Evolutionary conservation across 1,140 invertebrate genomes (phyloP), one percentile per base, ranked within the genome.

Genomic region (Drosophila subpulchrella): DNA sequence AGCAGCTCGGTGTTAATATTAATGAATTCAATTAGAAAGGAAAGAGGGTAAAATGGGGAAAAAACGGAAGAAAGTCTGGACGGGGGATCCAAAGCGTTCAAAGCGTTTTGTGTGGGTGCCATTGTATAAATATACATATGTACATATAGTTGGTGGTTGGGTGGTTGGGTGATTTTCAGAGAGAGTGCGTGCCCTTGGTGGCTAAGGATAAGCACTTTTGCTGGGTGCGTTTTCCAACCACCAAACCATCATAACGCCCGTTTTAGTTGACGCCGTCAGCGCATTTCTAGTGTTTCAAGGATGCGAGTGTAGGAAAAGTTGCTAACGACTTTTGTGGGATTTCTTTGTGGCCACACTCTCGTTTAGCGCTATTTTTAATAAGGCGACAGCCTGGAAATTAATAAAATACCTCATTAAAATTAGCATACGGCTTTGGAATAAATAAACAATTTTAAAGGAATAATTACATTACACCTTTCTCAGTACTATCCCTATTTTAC

Each of bases 201-300:
- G 72, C 56, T 68, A 71, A 24, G 41, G 56, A 57, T 68, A 80
- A 84, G 81, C 51, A 78, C 66, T 88, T 88, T 78, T 80, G 48
- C 57, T 76, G 56, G 57, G 32, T 75, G 48, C 41, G 75, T 71
- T 66, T 12, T 32, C 20, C 46, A 42, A 41, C 42, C 27, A 73
- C 55, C 46, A 39, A 63, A 42, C 38, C 59, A 17, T 41, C 15
- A 4, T 48, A 42, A 11, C 15, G 56, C 12, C 46, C 20, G 51
- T 75, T 74, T 58, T 42, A 56, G 63, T 54, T 62, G 79, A 57
- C 63, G 60, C 59, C 70, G 65, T 76, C 75, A 62, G 57, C 76
- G 72, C 79, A 88, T 73, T 89, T 88, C 50, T 77, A 88, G 72
- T 77, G 79, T 66, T 88, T 88, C 79, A 88, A 82, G 83, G 79